phyloP scores from a whole-genome alignment of 2,888 invertebrate genomes.

The Cremastinae sp. region DNA sequence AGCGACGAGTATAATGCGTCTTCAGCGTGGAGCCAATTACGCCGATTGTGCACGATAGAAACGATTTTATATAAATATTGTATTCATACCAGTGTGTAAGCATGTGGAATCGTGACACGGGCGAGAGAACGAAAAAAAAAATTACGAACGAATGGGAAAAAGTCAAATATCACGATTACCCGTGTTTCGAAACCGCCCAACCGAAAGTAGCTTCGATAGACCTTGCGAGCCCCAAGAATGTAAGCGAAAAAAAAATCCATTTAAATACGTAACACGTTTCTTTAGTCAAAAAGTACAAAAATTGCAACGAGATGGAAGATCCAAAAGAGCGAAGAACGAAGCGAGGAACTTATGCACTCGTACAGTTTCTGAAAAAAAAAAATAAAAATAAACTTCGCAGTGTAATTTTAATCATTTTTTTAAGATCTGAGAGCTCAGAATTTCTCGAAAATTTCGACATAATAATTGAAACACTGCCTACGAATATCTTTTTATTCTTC shows the following conservation, averaged over 20 bases:
- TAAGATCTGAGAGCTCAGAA: neutral
- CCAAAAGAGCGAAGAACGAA: neutral
- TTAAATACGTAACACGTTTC: constrained; percentile 27
- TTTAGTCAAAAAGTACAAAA: too few species aligned
- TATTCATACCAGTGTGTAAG: constrained; percentile 50
- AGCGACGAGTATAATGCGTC: constrained; percentile 15
- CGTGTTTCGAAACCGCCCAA: constrained; percentile 53
- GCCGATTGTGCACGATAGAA: constrained; percentile 58
- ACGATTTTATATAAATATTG: constrained; percentile 57
- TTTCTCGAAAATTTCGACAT: constrained; percentile 16
- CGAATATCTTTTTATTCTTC: constrained; percentile 23
- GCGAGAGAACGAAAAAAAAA: constrained; percentile 16
- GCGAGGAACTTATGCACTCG: constrained; percentile 18
- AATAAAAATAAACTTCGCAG: too few species aligned
- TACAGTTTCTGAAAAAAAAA: neutral
- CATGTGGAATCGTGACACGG: constrained; percentile 48
- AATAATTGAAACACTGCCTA: constrained; percentile 45
- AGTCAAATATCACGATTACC: constrained; percentile 43
- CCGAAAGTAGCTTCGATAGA: constrained; percentile 53
- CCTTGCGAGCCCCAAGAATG: constrained; percentile 47
- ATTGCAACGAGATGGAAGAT: constrained; percentile 2
- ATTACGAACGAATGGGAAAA: neutral
- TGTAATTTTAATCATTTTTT: neutral
- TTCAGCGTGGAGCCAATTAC: constrained; percentile 41
- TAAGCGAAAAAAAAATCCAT: constrained; percentile 11